phyloP scores from a whole-genome alignment of 2,888 invertebrate genomes.

The Brachynemurus nebulosus region DNA sequence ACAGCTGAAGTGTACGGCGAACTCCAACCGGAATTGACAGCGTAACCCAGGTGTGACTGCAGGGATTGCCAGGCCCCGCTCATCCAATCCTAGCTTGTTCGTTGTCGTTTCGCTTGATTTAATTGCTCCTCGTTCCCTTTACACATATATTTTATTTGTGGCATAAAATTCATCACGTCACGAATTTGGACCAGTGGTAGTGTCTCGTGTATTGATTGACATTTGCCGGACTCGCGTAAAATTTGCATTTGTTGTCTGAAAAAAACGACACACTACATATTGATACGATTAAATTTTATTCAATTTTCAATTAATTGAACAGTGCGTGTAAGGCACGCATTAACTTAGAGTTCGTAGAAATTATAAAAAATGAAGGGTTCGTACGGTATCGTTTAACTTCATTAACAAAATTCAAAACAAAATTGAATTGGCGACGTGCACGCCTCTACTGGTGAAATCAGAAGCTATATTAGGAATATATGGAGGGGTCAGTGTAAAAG shows the following conservation, averaged over 20 bases:
- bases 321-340: too few relatives aligned
- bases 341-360: too few relatives aligned
- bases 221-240: conserved; percentile 61
- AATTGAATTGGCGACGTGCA: too few relatives aligned
- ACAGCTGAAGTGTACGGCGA: conserved; percentile 1
- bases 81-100: conserved; percentile 47
- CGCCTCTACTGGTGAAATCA: too few relatives aligned
- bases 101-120: conserved; percentile 34
- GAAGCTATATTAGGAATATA: too few relatives aligned
- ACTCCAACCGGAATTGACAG: background rate
- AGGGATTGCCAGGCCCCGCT: conserved; percentile 9
- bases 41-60: conserved; percentile 4
- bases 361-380: too few relatives aligned
- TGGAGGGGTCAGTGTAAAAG: too few relatives aligned
- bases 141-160: conserved; percentile 78
- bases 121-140: conserved; percentile 34
- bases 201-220: conserved; percentile 53
- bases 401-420: too few relatives aligned
- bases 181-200: conserved; percentile 69
- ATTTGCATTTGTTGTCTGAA: conserved; percentile 60
- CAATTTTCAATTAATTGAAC: too few relatives aligned
- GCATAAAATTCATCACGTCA: conserved; percentile 73
- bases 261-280: too few relatives aligned
- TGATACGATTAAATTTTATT: too few relatives aligned
- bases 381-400: too few relatives aligned